Evolutionary conservation across 2,113 vertebrate genomes (phyloP), one percentile per base, ranked within the genome.

Genomic region (Rhea pennata): DNA sequence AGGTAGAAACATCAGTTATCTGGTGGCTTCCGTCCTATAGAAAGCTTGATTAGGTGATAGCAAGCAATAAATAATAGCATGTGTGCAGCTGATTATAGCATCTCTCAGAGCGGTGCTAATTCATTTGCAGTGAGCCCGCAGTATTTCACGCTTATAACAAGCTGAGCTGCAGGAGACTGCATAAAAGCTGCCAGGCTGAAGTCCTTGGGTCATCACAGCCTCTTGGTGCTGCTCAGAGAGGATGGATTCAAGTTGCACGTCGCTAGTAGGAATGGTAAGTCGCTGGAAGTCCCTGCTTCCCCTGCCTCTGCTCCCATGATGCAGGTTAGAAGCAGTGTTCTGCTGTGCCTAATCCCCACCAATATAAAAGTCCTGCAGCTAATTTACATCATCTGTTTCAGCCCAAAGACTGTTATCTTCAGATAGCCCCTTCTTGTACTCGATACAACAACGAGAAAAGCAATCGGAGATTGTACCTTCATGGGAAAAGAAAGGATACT

Each of bases 381-480:
- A 58, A 58, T 16, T 59, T 59, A 53, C 48, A n/a, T 53, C 50
- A 44, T 29, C 58, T 65, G 70, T 36, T 36, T 74, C 13, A 36
- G 7, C 27, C 40, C 27, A 15, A 46, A 62, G 42, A 3, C 46
- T 17, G 33, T 76, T 72, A 13, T 15, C 23, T 59, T 65, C 82
- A 36, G 65, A 40, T 10, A 66, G 13, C 8, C 14, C 15, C 10
- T 27, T 81, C 42, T 66, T 56, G n/a, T 62, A 15, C 10, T 42
- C 26, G 2, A 6, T 20, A 4, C 40, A 42, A 71, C 4, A 56
- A 78, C 24, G 12, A 50, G 10, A 26, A 77, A 62, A 62, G 10
- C 0, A 0, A 50, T 46, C 29, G 26, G 56, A 67, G 14, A 21
- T 6, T 44, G 36, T 7, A 23, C 1, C 7, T 27, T 50, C 22